Base-by-base conservation (phyloP, 2,113 vertebrate genomes). In the Typhlomys cinereus region DNA sequence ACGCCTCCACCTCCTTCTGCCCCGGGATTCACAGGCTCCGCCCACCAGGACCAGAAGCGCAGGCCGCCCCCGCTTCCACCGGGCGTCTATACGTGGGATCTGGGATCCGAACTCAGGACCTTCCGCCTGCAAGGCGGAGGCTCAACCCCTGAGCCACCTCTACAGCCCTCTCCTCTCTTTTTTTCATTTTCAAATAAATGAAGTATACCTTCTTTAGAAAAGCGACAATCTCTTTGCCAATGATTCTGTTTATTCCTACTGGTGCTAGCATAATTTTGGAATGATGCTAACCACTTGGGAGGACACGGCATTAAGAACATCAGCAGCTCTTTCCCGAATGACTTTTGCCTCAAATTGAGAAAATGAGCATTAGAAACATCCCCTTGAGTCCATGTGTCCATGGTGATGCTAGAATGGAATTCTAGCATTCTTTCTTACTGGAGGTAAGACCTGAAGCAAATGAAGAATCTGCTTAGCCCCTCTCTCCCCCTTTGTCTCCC, bases 241-340 rank as follows among this genome's bases (percentile, higher is more conserved):
- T 82, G 61, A 70, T 76, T 90, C 90, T 57, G 76, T 62, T 94
- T 94, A 80, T 92, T 94, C 83, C 44, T 69, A 31, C 11, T 79
- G 31, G 48, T 59, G 23, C 46, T 36, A 88, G 64, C 5, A 4
- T 48, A 61, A 61, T 92, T 87, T 74, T 81, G 76, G 36, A 91
- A 69, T 57, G 70, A 66, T 48, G 34, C 31, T 76, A 94, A 85
- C 74, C n/a, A 79, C 88, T 82, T 94, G 64, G 29, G 62, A 94
- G 31, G 69, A 48, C n/a, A 44, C 14, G 41, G 4, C 7, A 36
- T 44, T 50, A 78, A 88, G 1, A 29, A n/a, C 54, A 85, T 31
- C 21, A 69, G 20, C 61, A 92, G 88, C 14, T 6, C 20, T 87
- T 75, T 31, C 7, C 76, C 18, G 10, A 81, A 88, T 90, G 66